A percentile compares a stretch with the other conserved stretches of the same genome.
Conservation (phyloP, 2,888 invertebrate species). For the Trisateles emortualis region DNA sequence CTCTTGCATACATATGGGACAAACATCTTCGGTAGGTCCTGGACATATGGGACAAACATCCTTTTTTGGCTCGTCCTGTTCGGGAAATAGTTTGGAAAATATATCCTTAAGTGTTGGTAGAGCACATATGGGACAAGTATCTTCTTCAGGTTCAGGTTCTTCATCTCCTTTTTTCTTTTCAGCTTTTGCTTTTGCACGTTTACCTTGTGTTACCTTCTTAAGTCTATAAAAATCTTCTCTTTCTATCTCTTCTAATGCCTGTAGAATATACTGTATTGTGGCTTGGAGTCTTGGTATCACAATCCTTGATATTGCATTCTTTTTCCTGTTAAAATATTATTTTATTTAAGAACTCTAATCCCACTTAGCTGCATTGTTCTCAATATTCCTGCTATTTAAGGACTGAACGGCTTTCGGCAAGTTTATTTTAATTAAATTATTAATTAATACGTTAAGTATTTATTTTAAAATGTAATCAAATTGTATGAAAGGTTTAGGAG, state of each 20-base stretch:
- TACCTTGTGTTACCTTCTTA: not conserved
- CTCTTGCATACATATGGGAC: no score
- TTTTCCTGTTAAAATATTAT: slow-evolving; percentile 50
- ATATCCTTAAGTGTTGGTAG: no score
- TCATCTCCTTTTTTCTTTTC: no score
- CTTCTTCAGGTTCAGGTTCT: not conserved
- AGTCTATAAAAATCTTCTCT: slow-evolving; percentile 21
- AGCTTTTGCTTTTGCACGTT: not conserved
- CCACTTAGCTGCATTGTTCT: slow-evolving; percentile 44
- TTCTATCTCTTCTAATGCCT: slow-evolving; percentile 58
- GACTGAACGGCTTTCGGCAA: slow-evolving; percentile 50
- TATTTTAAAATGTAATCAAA: no score
- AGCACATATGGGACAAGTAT: not conserved
- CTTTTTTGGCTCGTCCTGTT: no score
- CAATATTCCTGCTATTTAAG: slow-evolving; percentile 43
- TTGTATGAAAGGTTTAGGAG: no score
- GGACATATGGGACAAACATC: no score
- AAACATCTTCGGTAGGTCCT: no score
- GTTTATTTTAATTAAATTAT: not conserved
- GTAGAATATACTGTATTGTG: slow-evolving; percentile 53
- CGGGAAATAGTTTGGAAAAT: no score
- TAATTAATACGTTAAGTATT: not conserved
- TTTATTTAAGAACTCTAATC: slow-evolving; percentile 1
- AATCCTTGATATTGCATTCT: slow-evolving; percentile 57
- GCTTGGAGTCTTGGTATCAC: slow-evolving; percentile 54